Evolutionary conservation across 2,113 vertebrate species (phyloP), one percentile per base, ranked within the genome.

Genomic region (Uria aalge): DNA sequence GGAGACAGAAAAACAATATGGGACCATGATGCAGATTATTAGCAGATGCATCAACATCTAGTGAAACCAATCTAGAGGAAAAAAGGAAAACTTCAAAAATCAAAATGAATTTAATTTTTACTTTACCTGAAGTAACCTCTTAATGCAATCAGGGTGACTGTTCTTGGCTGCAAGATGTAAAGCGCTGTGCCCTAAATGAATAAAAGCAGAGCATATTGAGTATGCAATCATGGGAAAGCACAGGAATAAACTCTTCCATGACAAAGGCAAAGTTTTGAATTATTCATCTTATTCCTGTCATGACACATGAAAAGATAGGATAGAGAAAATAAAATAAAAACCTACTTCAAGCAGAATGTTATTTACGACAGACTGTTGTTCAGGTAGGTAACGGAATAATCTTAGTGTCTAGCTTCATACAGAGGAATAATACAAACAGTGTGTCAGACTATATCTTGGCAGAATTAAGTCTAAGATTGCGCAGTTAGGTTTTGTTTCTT

Each of bases 101-200:
- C 1, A 92, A 62, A 63, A 63, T 23, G 3, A 29, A 36, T n/a
- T 81, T 71, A 24, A 15, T 66, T 88, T 91, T 82, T 85, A 22
- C 41, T 91, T 98, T 98, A 99, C 99, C 99, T 99, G 99, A 82
- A 99, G 98, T 41, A 99, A 98, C 66, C 98, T 99, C 94, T 96
- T 99, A 97, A 99, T 77, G 89, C 99, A 99, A 34, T 99, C 99
- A 1, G 96, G 89, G 53, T 99, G 99, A 95, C 98, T 98, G 96
- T 99, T 98, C 98, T 99, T 99, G 95, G 98, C 98, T 93, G 99
- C 99, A 30, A 99, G 98, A 91, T 99, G 99, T 97, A 99, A 98
- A 90, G 99, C 99, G 59, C 96, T 99, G 73, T 98, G 98, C 75
- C 99, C 99, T 99, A 82, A 52, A 93, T 36, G 30, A 96, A 90